These are phyloP conservation scores for Dryocosmus kuriphilus DNA, from an alignment of 2,888 invertebrate species.

Conservation along the genomic window DNA sequence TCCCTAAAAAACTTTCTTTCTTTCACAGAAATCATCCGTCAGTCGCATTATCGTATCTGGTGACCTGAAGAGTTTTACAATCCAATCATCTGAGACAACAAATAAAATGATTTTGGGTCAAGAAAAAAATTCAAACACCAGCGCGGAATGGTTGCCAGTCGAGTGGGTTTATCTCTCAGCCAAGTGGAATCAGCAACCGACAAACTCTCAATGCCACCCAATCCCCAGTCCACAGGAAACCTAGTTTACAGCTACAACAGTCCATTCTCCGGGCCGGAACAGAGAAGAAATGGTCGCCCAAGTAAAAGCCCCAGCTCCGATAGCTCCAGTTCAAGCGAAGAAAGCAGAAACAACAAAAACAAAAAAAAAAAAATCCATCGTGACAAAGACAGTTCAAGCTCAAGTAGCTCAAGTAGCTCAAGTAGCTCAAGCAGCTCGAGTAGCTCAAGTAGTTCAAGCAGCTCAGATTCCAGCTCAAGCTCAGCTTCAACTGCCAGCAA, in stretches of 20 bases:
- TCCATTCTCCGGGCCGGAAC: constrained; percentile 57
- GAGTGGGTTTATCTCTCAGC: constrained; percentile 80
- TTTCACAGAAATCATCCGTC: constrained; percentile 80
- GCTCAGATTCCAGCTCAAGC: not conserved
- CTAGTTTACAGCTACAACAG: constrained; percentile 72
- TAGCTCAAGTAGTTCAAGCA: too few species aligned
- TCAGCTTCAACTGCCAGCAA: constrained; percentile 66
- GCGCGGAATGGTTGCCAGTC: constrained; percentile 82
- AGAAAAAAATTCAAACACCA: constrained; percentile 78
- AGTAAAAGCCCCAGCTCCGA: constrained; percentile 37
- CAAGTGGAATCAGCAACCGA: constrained; percentile 57
- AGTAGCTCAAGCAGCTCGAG: not conserved
- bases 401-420: not conserved
- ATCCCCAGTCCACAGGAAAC: constrained; percentile 71
- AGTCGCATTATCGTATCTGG: constrained; percentile 81
- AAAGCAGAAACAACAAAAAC: constrained; percentile 1
- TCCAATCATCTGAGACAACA: constrained; percentile 83
- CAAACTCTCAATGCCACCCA: constrained; percentile 53
- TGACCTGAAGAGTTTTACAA: constrained; percentile 80
- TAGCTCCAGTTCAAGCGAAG: constrained; percentile 47
- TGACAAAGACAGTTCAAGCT: not conserved
- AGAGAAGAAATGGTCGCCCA: constrained; percentile 46
- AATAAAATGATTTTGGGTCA: constrained; percentile 82
- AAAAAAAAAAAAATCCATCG: not conserved
- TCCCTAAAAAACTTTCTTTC: not conserved